Conservation (phyloP, 2,113 vertebrate genomes). For the Puma concolor region DNA sequence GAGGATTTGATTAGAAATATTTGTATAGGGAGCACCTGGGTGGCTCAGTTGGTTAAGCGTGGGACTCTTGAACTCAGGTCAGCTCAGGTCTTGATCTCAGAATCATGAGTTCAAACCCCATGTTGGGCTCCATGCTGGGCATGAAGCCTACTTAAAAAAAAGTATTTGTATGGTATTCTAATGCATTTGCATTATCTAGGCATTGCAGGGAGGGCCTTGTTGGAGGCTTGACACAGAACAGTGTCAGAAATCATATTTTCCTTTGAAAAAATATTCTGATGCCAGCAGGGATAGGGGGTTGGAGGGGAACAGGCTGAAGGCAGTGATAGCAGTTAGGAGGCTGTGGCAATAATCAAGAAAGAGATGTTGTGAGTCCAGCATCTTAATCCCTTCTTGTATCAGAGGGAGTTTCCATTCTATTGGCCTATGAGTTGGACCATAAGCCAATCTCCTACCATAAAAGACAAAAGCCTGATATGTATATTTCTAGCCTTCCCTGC, state of each 20-base stretch:
- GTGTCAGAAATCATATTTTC: neutral
- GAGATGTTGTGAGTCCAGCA: neutral
- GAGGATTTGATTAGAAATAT: neutral
- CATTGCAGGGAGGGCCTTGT: neutral
- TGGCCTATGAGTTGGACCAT: neutral
- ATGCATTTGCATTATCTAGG: neutral
- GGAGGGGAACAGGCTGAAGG: neutral
- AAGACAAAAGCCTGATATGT: neutral
- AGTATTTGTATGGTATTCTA: neutral
- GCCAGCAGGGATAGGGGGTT: neutral
- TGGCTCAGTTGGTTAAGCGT: too few relatives aligned
- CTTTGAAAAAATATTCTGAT: constrained; percentile 9
- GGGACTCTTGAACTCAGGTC: too few relatives aligned
- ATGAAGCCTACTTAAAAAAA: too few relatives aligned
- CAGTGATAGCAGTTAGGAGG: neutral
- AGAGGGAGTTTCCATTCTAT: neutral
- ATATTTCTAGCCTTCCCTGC: neutral
- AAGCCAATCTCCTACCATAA: neutral
- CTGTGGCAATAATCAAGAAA: neutral
- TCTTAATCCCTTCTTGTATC: neutral
- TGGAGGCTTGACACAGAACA: neutral
- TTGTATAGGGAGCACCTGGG: neutral
- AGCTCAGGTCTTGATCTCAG: too few relatives aligned
- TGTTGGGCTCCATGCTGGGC: too few relatives aligned
- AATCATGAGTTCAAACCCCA: too few relatives aligned